Evolutionary conservation across 1,140 invertebrate genomes (phyloP), one percentile per base, ranked within the genome.

Genomic region (Sweltsa coloradensis): DNA sequence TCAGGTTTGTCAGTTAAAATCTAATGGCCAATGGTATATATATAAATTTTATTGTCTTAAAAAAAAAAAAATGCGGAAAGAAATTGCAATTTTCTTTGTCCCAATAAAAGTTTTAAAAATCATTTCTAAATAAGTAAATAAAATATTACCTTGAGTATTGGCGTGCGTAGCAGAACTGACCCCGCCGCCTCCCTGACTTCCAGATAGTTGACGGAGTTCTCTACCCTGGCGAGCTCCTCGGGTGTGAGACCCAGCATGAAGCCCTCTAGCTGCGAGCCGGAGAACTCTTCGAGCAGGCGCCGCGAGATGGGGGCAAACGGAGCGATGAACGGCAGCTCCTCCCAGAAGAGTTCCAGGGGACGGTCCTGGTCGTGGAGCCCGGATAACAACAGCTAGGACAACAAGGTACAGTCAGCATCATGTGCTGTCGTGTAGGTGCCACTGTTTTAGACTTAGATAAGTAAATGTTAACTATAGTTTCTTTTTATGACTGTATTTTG

Each of bases 221-320:
- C 73, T 14, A 82, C 61, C 21, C 72, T 63, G 6, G 67, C 68
- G 2, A 79, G 54, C 52, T 79, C 76, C 3, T 75, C 69, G 3
- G 71, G 70, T 0, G 69, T 65, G 0, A 81, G 60, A 25, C 72
- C 71, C 0, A 75, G 66, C 0, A 76, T 67, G 26, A 73, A 78
- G 3, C 78, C 80, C 56, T 83, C 81, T 2, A 77, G 53, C 22
- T 73, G 65, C 11, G 64, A 67, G 3, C 73, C 71, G 11, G 58
- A 63, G 49, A 81, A 81, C 37, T 77, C 71, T 34, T 81, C 78
- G 3, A 83, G 61, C 0, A 78, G 53, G 40, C 76, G 67, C 4
- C 68, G 60, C 0, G 74, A 73, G 0, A 79, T 71, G 0, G 79
- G 79, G 0, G 80, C 80, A 1, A 77, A 76, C 24, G 76, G 72